Percentiles rank a stretch among this genome's conserved stretches.
These are phyloP conservation scores for Micrasema minimum DNA, from an alignment of 1,140 invertebrate genomes.

Conservation along the genomic window DNA sequence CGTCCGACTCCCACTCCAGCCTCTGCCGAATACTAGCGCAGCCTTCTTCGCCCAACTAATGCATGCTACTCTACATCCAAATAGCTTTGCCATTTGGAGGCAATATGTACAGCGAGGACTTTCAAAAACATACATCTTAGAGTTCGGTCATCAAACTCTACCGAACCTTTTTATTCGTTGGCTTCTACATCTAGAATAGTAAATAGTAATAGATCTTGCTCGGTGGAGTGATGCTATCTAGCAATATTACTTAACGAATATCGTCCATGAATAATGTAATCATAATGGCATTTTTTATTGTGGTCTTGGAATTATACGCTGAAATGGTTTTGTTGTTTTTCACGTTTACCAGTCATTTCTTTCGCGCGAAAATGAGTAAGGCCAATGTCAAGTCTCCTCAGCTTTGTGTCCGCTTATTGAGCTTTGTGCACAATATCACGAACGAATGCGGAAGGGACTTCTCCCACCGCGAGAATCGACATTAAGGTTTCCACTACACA, in stretches of 20 bases:
- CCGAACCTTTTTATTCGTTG: not conserved
- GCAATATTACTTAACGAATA: constrained; percentile 8
- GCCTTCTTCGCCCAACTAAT: constrained; percentile 9
- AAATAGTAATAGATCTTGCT: constrained; percentile 1
- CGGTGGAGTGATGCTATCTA: constrained; percentile 11
- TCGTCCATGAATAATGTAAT: no score
- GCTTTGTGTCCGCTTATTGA: not conserved
- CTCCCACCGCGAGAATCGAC: constrained; percentile 12
- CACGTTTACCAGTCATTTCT: not conserved
- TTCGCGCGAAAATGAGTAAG: constrained; percentile 30
- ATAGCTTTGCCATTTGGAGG: not conserved
- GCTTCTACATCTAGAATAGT: constrained; percentile 10
- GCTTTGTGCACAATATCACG: constrained; percentile 19
- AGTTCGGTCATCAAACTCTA: not conserved
- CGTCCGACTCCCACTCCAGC: constrained; percentile 10
- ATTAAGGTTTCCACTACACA: constrained; percentile 21
- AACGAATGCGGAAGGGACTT: constrained; percentile 28
- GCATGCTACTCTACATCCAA: not conserved
- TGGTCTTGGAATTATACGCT: no score
- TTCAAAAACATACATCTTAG: not conserved
- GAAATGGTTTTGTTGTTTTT: not conserved
- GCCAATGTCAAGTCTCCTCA: constrained; percentile 30
- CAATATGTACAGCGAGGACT: not conserved
- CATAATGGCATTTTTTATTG: no score
- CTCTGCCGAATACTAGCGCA: constrained; percentile 1